Evolutionary conservation across 2,797 vertebrate genomes (phyloP).

Genomic region (Melanotaenia parkinsoni): DNA sequence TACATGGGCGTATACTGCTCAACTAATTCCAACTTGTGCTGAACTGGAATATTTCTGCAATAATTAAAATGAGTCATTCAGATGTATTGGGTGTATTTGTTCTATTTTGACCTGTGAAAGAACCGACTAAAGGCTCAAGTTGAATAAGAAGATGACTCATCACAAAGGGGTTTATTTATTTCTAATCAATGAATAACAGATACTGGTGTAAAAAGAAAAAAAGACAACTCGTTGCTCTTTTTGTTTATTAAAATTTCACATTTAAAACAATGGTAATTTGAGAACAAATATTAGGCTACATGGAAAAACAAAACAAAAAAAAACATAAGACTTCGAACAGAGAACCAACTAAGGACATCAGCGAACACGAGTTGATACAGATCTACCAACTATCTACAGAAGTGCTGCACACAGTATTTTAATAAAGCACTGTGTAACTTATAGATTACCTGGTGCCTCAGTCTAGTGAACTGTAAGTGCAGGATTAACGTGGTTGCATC

Average conservation of each 20-base stretch:
- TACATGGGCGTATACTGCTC: background rate
- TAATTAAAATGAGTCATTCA: conserved; percentile 16
- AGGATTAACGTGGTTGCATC: conserved; percentile 55
- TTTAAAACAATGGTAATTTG: conserved; percentile 75
- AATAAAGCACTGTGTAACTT: conserved; percentile 47
- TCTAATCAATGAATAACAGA: background rate
- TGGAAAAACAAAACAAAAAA: conserved; percentile 40
- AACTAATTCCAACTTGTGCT: conserved; percentile 1
- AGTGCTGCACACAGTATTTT: conserved; percentile 56
- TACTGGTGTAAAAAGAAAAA: background rate
- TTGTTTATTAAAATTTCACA: conserved; percentile 79
- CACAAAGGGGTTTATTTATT: background rate
- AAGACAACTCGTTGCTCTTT: conserved; percentile 12
- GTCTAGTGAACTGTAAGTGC: conserved; percentile 54
- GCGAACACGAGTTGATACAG: conserved; percentile 61
- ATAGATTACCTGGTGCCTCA: conserved; percentile 40
- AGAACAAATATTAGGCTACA: conserved; percentile 73
- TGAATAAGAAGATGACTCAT: background rate
- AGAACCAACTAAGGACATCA: conserved; percentile 65
- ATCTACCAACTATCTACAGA: conserved; percentile 45
- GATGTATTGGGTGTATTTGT: background rate
- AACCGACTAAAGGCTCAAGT: background rate
- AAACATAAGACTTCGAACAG: conserved; percentile 62
- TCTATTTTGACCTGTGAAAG: background rate
- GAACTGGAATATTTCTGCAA: conserved; percentile 13